Conservation (phyloP, 2,888 invertebrate genomes). For the Thereva nobilitata region DNA sequence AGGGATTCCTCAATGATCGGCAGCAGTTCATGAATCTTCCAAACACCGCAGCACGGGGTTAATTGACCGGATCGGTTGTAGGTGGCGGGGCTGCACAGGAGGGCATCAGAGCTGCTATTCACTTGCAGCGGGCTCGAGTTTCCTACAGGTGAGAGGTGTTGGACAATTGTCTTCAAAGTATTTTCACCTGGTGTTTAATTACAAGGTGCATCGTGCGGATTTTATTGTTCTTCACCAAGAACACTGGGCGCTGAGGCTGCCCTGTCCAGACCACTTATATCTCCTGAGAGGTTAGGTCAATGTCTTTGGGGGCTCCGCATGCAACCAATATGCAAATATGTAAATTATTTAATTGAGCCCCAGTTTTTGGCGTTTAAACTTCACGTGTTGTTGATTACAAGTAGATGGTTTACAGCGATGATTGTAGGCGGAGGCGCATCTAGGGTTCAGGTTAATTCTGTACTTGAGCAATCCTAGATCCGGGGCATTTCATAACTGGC, state of each 20-base stretch:
- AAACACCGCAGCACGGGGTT: constrained; percentile 17
- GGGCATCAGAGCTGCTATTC: constrained; percentile 18
- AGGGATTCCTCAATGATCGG: constrained; percentile 34
- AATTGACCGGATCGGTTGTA: constrained; percentile 41
- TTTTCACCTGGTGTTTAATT: constrained; percentile 35
- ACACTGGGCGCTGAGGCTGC: constrained; percentile 4
- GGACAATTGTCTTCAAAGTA: constrained; percentile 29
- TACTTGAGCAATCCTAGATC: constrained; percentile 1
- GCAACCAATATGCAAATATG: constrained; percentile 38
- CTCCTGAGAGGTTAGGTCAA: constrained; percentile 41
- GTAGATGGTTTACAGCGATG: constrained; percentile 2
- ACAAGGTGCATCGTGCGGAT: constrained; percentile 27
- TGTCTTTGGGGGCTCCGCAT: constrained; percentile 35
- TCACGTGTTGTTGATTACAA: background rate
- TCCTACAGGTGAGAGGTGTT: constrained; percentile 16
- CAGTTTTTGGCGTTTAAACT: constrained; percentile 6
- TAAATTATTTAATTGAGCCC: constrained; percentile 33
- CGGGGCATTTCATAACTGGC: constrained; percentile 24
- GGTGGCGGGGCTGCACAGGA: background rate
- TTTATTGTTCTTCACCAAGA: constrained; percentile 36
- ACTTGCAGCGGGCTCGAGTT: constrained; percentile 15
- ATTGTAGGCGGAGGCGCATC: constrained; percentile 3
- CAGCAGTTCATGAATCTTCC: background rate
- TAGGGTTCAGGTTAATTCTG: background rate
- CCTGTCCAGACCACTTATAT: constrained; percentile 38